Conservation (phyloP, 2,113 vertebrate species). For the Cariama cristata region DNA sequence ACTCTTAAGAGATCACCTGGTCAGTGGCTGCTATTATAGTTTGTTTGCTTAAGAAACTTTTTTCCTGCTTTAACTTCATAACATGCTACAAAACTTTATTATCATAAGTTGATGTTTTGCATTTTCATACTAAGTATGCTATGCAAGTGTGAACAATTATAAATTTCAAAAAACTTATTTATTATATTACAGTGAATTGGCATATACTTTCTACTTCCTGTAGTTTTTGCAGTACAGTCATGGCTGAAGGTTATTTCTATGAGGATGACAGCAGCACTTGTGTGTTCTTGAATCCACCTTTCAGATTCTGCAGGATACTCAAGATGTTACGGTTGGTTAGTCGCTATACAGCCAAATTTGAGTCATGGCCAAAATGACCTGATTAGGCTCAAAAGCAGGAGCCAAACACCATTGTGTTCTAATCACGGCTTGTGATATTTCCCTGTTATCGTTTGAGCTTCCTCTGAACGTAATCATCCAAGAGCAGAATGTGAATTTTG, state of each 20-base stretch:
- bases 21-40: background rate
- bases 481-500: conserved; percentile 31
- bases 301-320: background rate
- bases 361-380: background rate
- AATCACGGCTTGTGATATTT: background rate
- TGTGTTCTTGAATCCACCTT: background rate
- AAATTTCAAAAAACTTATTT: background rate
- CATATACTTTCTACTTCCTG: background rate
- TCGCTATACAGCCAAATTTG: background rate
- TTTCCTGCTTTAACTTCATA: background rate
- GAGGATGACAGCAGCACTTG: background rate
- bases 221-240: background rate
- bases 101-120: background rate
- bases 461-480: conserved; percentile 1
- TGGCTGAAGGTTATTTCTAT: background rate
- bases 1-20: background rate
- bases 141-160: background rate
- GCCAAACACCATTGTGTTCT: background rate
- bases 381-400: background rate
- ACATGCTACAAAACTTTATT: background rate
- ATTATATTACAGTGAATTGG: background rate
- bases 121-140: background rate
- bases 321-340: background rate
- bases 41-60: background rate
- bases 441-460: background rate